These are phyloP conservation scores for Harmothoe impar DNA, from an alignment of 2,888 invertebrate species.

Conservation along the genomic window DNA sequence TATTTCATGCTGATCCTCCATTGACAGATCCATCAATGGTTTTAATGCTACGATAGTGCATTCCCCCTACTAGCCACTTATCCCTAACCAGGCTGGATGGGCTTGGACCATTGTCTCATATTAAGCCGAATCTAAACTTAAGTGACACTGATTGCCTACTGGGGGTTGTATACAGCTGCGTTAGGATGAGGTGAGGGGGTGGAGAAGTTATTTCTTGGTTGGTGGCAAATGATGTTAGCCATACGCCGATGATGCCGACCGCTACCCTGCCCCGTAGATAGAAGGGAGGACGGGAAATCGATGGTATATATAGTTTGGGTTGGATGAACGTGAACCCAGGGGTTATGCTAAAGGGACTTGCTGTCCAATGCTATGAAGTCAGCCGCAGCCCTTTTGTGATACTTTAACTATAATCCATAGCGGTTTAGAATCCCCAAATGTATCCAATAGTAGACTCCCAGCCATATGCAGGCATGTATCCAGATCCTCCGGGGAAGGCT, in stretches of 20 bases:
- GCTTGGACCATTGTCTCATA: neutral
- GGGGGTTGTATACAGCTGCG: constrained; percentile 39
- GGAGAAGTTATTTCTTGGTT: neutral
- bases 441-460: too few relatives aligned
- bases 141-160: neutral
- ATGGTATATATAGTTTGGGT: neutral
- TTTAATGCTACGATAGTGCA: constrained; percentile 8
- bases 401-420: too few relatives aligned
- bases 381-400: too few relatives aligned
- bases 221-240: constrained; percentile 52
- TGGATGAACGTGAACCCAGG: neutral
- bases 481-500: too few relatives aligned
- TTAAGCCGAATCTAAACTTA: constrained; percentile 47
- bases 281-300: constrained; percentile 13
- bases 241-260: neutral
- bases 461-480: too few relatives aligned
- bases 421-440: too few relatives aligned
- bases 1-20: neutral
- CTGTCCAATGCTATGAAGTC: too few relatives aligned
- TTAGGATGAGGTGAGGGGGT: neutral
- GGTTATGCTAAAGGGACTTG: neutral
- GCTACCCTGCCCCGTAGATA: neutral
- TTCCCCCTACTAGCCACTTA: neutral
- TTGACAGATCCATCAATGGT: constrained; percentile 30
- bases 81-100: constrained; percentile 26